Percentiles rank a stretch among this genome's conserved stretches.
These are phyloP conservation scores for Bombus pyrosoma DNA, from an alignment of 1,140 invertebrate genomes.

Conservation along the genomic window DNA sequence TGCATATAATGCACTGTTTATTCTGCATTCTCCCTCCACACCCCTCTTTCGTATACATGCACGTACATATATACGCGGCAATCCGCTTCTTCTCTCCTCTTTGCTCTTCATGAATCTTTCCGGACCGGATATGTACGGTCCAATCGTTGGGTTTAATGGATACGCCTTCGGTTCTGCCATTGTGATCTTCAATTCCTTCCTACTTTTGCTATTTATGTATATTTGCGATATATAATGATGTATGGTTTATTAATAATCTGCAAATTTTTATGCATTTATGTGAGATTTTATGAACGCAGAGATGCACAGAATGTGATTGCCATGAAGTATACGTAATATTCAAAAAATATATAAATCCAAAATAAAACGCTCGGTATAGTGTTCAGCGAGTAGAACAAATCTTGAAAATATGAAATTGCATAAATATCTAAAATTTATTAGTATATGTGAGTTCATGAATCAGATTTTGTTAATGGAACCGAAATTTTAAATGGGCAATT, in stretches of 20 bases:
- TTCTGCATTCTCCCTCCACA: conserved; percentile 60
- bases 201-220: not conserved
- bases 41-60: conserved; percentile 5
- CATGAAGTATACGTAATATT: too few species aligned
- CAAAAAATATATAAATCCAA: too few species aligned
- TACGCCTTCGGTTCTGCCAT: not conserved
- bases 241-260: too few species aligned
- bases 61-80: conserved; percentile 19
- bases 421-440: not conserved
- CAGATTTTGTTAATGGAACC: not conserved
- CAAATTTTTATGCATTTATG: not conserved
- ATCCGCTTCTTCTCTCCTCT: conserved; percentile 54
- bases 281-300: too few species aligned
- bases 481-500: not conserved
- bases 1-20: conserved; percentile 74
- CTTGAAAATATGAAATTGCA: not conserved
- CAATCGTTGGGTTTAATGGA: not conserved
- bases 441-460: too few species aligned
- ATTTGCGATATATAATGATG: too few species aligned
- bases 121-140: not conserved
- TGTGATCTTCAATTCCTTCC: not conserved
- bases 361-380: too few species aligned
- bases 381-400: not conserved
- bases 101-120: conserved; percentile 30
- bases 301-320: too few species aligned